Percentiles rank a stretch among this genome's conserved stretches.
Conservation (phyloP, 2,113 vertebrate genomes). For the Anguilla rostrata region DNA sequence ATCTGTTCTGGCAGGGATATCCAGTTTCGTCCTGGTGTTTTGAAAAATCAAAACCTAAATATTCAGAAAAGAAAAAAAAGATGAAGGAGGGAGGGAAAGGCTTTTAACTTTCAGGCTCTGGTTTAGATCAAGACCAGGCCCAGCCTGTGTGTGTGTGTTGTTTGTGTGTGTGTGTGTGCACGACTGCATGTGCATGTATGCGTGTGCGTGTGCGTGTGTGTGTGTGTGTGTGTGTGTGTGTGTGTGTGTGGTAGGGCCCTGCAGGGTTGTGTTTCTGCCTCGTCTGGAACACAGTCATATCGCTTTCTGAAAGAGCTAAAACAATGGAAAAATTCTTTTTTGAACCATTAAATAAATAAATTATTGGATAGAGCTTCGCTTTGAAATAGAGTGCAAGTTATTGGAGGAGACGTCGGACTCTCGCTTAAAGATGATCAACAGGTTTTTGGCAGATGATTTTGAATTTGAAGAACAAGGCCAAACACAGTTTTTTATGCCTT, state of each 20-base stretch:
- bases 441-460: background rate
- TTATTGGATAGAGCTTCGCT: background rate
- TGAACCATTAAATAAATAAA: background rate
- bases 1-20: constrained; percentile 54
- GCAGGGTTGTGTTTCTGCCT: constrained; percentile 51
- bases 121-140: constrained; percentile 61
- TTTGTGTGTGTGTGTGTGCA: constrained; percentile 32
- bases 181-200: constrained; percentile 20
- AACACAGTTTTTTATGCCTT: background rate
- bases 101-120: constrained; percentile 47
- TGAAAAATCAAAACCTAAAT: constrained; percentile 57
- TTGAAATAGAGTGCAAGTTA: constrained; percentile 12
- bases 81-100: background rate
- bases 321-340: constrained; percentile 23
- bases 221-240: constrained; percentile 38
- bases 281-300: constrained; percentile 39
- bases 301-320: constrained; percentile 35
- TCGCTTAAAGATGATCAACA: constrained; percentile 27
- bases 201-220: constrained; percentile 41
- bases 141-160: constrained; percentile 53
- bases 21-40: constrained; percentile 48
- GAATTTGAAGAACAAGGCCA: background rate
- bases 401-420: constrained; percentile 42
- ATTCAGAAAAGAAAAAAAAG: constrained; percentile 44
- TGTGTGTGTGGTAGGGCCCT: constrained; percentile 36